A percentile compares a stretch with the other conserved stretches of the same genome.
Conservation (phyloP, 1,140 invertebrate species). For the Bilobella aurantiaca region DNA sequence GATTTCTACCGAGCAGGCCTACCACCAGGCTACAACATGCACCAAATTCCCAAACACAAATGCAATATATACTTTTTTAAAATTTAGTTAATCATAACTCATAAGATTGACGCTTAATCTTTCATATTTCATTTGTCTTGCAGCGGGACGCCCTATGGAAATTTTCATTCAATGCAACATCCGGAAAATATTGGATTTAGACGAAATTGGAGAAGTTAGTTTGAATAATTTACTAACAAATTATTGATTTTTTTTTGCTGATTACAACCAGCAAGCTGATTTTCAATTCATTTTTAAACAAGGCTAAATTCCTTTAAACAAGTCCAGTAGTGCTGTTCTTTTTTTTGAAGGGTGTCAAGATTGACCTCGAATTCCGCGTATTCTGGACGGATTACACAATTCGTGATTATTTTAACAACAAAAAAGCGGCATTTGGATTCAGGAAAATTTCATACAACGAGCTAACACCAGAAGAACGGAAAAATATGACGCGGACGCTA, state of each 20-base stretch:
- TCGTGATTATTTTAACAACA: background rate
- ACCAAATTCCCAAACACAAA: background rate
- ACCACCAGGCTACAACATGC: background rate
- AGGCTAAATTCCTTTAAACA: background rate
- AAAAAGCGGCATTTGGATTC: background rate
- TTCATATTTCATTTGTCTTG: background rate
- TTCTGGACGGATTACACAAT: constrained; percentile 11
- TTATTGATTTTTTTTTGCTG: too few species aligned
- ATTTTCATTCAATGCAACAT: background rate
- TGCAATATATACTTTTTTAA: background rate
- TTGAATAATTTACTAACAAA: too few species aligned
- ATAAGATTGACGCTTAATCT: background rate
- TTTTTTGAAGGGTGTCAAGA: background rate
- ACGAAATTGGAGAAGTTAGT: constrained; percentile 10
- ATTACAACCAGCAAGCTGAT: too few species aligned
- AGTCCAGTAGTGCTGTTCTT: background rate
- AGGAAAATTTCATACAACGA: background rate
- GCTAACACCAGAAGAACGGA: constrained; percentile 3
- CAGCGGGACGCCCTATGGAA: background rate
- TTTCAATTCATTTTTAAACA: background rate
- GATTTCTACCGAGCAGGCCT: too few species aligned
- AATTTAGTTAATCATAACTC: background rate
- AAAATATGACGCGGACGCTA: background rate
- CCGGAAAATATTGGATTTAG: constrained; percentile 9
- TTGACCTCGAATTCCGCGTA: background rate